phyloP scores from a whole-genome alignment of 2,113 vertebrate genomes.

The Nettapus auritus region DNA sequence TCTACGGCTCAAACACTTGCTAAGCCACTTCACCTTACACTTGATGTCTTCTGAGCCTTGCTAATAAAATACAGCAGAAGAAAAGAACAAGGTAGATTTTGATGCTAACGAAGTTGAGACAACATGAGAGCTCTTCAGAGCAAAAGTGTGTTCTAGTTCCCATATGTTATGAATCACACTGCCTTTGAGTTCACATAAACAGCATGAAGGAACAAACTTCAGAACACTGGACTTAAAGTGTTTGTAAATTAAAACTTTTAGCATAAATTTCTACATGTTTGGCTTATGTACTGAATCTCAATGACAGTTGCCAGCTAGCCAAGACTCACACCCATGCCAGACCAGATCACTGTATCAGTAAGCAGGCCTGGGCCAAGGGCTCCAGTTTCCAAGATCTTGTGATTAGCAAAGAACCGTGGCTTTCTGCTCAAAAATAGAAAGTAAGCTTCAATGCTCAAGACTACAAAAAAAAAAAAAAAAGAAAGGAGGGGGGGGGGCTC shows the following conservation, averaged over 20 bases:
- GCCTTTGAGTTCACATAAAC: not conserved
- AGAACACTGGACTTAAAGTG: not conserved
- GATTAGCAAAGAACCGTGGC: not conserved
- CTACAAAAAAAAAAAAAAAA: not conserved
- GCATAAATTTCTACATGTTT: not conserved
- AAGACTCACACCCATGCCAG: not conserved
- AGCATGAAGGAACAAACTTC: not conserved
- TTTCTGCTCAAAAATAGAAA: slow-evolving; percentile 23
- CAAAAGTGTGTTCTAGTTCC: not conserved
- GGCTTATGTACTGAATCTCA: not conserved
- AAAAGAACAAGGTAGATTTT: not conserved
- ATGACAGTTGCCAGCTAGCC: not conserved
- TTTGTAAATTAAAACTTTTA: slow-evolving; percentile 10
- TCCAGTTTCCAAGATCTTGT: accelerated
- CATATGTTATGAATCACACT: not conserved
- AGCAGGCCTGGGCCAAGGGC: not conserved
- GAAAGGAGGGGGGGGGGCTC: too few relatives aligned
- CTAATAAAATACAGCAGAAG: not conserved
- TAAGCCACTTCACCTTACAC: not conserved
- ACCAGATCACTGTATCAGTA: not conserved
- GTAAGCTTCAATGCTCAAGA: not conserved
- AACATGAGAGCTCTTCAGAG: not conserved
- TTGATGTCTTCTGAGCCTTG: not conserved
- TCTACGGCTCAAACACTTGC: not conserved
- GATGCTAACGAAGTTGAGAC: not conserved